Conservation (phyloP, 2,888 invertebrate species). For the Cephalotes varians region DNA sequence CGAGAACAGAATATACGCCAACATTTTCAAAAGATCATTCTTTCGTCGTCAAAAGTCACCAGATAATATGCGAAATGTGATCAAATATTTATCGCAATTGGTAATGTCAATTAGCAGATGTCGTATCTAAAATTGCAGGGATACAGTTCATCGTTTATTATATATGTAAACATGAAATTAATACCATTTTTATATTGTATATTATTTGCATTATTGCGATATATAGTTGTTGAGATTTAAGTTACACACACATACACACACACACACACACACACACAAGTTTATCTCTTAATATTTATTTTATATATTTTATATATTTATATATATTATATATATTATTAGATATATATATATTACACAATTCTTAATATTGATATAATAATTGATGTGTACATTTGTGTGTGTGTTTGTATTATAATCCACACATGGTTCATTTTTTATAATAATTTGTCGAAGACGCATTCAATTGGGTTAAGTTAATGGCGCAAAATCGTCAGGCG, state of each 20-base stretch:
- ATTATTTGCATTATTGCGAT: no score
- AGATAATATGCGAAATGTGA: background rate
- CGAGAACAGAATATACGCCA: background rate
- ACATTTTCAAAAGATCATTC: background rate
- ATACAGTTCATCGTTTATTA: no score
- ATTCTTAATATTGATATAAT: no score
- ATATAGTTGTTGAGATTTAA: no score
- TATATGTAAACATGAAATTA: no score
- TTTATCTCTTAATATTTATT: background rate
- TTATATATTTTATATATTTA: background rate
- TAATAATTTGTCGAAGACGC: background rate
- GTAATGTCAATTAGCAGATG: background rate
- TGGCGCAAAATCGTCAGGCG: no score
- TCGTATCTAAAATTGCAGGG: background rate
- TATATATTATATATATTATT: background rate
- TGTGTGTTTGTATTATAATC: no score
- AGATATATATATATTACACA: background rate
- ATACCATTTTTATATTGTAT: no score
- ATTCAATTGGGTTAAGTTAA: background rate
- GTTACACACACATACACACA: background rate
- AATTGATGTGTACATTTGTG: no score
- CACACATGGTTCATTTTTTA: no score
- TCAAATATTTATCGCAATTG: background rate
- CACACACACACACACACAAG: background rate
- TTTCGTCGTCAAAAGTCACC: background rate